Percentiles rank a stretch among this genome's conserved stretches.
Evolutionary conservation across 2,888 invertebrate genomes (phyloP).

Genomic region (Cataglyphis cursor): DNA sequence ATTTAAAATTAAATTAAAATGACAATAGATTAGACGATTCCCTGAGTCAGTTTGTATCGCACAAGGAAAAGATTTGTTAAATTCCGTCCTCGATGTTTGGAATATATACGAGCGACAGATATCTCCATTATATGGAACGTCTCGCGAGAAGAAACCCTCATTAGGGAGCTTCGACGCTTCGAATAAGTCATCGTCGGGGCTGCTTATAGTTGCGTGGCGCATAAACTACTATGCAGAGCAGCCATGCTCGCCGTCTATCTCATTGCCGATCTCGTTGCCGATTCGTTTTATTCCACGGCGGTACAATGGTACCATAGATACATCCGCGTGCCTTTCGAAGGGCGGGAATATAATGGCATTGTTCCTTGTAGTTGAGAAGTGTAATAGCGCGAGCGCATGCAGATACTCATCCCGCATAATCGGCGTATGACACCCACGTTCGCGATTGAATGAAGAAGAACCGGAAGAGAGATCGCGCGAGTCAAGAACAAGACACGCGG

Average conservation of each 20-base stretch:
- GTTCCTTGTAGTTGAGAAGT: conserved; percentile 61
- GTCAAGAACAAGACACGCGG: background rate
- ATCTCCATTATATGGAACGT: conserved; percentile 33
- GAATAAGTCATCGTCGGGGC: conserved; percentile 72
- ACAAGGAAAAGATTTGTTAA: background rate
- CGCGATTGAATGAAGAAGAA: conserved; percentile 43
- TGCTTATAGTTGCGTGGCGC: conserved; percentile 59
- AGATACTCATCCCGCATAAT: conserved; percentile 46
- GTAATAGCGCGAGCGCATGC: conserved; percentile 59
- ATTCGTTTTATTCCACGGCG: conserved; percentile 62
- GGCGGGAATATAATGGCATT: conserved; percentile 73
- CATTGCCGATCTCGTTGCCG: conserved; percentile 73
- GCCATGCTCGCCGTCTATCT: conserved; percentile 59
- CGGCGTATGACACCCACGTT: conserved; percentile 51
- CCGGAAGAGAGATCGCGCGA: conserved; percentile 34
- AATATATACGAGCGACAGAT: conserved; percentile 32
- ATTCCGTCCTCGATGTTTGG: background rate
- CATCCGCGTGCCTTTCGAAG: conserved; percentile 68
- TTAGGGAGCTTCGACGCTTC: conserved; percentile 39
- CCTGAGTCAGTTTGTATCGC: background rate
- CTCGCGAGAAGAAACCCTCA: conserved; percentile 53
- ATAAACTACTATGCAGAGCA: conserved; percentile 68
- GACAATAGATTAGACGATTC: background rate
- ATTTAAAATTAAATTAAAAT: background rate
- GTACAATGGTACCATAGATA: conserved; percentile 68